Evolutionary conservation across 2,888 invertebrate genomes (phyloP).

Genomic region (Mamestra brassicae): DNA sequence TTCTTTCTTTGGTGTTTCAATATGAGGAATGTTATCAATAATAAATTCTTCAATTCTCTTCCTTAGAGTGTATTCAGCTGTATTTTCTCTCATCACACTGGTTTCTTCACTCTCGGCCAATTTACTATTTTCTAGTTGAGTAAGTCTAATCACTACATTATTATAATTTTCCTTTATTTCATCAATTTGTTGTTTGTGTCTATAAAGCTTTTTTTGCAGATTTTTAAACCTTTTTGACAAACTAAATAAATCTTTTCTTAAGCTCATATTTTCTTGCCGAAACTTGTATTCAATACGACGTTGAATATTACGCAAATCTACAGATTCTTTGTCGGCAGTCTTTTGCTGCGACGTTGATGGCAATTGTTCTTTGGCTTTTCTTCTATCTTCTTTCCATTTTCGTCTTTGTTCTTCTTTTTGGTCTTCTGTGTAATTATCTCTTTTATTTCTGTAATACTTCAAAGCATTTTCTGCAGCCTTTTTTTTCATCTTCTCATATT

Average conservation of each 20-base stretch:
- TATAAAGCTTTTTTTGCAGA: constrained; percentile 11
- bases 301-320: constrained; percentile 2
- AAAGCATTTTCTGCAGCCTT: constrained; percentile 34
- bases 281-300: constrained; percentile 37
- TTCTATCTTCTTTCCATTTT: constrained; percentile 41
- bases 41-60: constrained; percentile 44
- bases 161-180: constrained; percentile 7
- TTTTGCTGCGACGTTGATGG: constrained; percentile 25
- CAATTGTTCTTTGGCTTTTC: constrained; percentile 27
- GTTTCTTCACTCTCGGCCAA: constrained; percentile 27
- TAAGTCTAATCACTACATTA: constrained; percentile 26
- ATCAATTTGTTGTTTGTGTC: constrained; percentile 13
- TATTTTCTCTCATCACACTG: constrained; percentile 28
- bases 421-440: constrained; percentile 31
- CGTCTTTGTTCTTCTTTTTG: constrained; percentile 29
- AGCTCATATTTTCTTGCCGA: constrained; percentile 30
- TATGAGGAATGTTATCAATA: constrained; percentile 33
- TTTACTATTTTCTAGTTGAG: constrained; percentile 32
- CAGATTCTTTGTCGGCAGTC: neutral
- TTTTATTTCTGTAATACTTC: constrained; percentile 36
- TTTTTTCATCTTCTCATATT: constrained; percentile 41
- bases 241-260: constrained; percentile 19
- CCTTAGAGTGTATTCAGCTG: constrained; percentile 36
- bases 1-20: constrained; percentile 30
- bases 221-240: constrained; percentile 5